Base-by-base conservation (phyloP, 2,113 vertebrate species). In the Syngnathus floridae region DNA sequence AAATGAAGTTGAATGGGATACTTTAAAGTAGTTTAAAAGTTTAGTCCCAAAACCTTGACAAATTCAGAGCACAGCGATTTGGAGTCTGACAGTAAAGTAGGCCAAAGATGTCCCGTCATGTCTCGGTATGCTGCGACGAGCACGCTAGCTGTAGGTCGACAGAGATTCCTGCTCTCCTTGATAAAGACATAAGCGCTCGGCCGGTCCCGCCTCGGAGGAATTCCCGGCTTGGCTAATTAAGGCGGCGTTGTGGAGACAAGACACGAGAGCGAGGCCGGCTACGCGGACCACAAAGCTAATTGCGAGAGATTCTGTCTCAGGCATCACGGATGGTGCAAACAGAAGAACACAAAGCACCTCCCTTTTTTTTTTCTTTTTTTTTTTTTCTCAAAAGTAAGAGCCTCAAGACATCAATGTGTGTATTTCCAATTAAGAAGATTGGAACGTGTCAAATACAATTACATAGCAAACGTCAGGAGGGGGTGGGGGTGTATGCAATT, bases 211-310 rank as follows among this genome's bases (percentile, higher is more conserved):
- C 63, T 58, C 62, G 55, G 66, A 67, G 56, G 79, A 86, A 86
- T 85, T 84, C 87, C 81, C 83, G 77, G 66, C 68, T 82, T 84
- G 76, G 77, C 70, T 86, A 84, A 88, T 86, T 88, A 86, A 80
- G 84, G 72, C 19, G 0, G 49, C 49, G 74, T 67, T 76, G 63
- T 38, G 74, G 71, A 78, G 60, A 73, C 70, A 64, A 80, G 55
- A 64, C 71, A 3, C 26, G 75, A 73, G 16, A 75, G 72, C 69
- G 57, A 62, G 65, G 71, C 84, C 82, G 80, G 77, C 73, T 77
- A 70, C 73, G 75, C 71, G 77, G 66, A 69, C 70, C 60, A 31
- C 62, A 64, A 57, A 79, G 76, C 77, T 87, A 88, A 85, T 84
- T 87, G 85, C 31, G 56, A 67, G 77, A 80, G 71, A 75, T 69